These are phyloP conservation scores for Condylura cristata DNA, from an alignment of 2,113 vertebrate species.

Conservation along the genomic window DNA sequence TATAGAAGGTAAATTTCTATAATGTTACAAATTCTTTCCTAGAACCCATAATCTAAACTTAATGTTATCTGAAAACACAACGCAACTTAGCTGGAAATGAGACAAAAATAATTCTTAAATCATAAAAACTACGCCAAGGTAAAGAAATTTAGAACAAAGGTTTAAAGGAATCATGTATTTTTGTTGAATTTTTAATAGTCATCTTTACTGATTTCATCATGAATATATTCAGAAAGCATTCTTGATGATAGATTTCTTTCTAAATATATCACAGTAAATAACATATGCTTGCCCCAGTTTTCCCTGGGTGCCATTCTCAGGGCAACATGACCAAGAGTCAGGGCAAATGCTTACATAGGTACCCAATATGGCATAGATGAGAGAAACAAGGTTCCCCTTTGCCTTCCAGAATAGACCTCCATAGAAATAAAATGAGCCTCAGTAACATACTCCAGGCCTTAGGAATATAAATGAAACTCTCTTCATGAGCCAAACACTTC, in stretches of 20 bases:
- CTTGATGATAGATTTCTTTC: not conserved
- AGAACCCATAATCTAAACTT: not conserved
- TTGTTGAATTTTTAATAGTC: not conserved
- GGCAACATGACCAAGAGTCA: not conserved
- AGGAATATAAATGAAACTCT: not conserved
- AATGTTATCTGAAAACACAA: not conserved
- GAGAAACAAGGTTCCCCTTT: not conserved
- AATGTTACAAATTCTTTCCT: not conserved
- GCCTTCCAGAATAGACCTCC: not conserved
- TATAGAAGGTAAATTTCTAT: not conserved
- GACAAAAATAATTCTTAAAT: not conserved
- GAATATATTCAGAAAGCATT: not conserved
- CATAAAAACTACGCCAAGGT: not conserved
- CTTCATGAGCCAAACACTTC: not conserved
- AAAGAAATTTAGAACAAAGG: not conserved
- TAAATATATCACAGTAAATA: not conserved
- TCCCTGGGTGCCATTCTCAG: not conserved
- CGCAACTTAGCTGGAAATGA: not conserved
- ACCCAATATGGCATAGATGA: not conserved
- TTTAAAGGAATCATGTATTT: not conserved
- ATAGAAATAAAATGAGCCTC: not conserved
- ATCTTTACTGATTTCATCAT: not conserved
- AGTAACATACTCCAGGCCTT: not conserved
- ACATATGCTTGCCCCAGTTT: not conserved
- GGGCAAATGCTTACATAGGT: not conserved